Percentiles rank a stretch among this genome's conserved stretches.
These are phyloP conservation scores for Ophioderma brevispina DNA, from an alignment of 35 echinoderm and acorn worm species.

Conservation along the genomic window DNA sequence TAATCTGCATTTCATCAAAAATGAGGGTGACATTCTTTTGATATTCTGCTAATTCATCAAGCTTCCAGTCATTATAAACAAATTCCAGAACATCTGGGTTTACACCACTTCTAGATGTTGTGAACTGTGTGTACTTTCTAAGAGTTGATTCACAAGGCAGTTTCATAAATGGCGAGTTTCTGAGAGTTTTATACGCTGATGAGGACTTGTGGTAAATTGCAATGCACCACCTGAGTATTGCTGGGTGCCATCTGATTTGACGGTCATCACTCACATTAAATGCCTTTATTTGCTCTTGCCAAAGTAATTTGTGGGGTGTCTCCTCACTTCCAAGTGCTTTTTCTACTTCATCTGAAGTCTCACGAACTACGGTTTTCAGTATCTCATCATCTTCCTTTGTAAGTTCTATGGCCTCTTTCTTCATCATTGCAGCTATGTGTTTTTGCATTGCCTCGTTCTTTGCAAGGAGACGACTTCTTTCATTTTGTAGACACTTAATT, in stretches of 20 bases:
- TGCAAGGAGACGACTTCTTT: not conserved
- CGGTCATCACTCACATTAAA: not conserved
- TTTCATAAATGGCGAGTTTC: slow-evolving; percentile 30
- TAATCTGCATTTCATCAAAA: slow-evolving; percentile 48
- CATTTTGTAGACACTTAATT: not conserved
- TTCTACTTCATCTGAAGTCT: not conserved
- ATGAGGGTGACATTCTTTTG: slow-evolving; percentile 29
- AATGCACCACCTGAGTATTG: slow-evolving; percentile 46
- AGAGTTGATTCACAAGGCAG: slow-evolving; percentile 52
- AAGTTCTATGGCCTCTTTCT: not conserved
- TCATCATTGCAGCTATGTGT: not conserved
- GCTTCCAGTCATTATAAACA: not conserved
- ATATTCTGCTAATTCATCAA: not conserved
- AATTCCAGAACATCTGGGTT: not conserved
- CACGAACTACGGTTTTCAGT: not conserved
- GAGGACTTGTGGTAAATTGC: slow-evolving; percentile 59
- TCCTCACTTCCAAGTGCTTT: not conserved
- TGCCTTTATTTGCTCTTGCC: not conserved
- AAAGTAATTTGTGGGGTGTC: not conserved
- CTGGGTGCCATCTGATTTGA: slow-evolving; percentile 75
- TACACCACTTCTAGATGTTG: slow-evolving; percentile 17
- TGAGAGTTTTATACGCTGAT: slow-evolving; percentile 54
- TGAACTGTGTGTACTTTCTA: slow-evolving; percentile 54
- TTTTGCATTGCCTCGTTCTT: not conserved
- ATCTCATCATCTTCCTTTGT: not conserved